phyloP scores from a whole-genome alignment of 2,113 vertebrate genomes.

The Platichthys stellatus region DNA sequence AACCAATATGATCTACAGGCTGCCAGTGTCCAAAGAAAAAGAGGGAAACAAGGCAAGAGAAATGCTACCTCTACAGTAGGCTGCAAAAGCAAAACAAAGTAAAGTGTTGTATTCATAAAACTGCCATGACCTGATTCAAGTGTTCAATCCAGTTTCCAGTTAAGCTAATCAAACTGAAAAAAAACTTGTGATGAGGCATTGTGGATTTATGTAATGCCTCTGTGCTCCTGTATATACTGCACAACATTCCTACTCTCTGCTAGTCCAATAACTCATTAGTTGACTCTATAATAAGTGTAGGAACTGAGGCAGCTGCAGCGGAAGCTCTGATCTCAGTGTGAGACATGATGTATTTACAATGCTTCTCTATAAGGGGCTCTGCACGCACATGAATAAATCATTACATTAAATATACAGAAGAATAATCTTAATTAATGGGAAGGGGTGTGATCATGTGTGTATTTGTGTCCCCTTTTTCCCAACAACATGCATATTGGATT shows the following conservation, averaged over 20 bases:
- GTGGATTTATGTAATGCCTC: constrained; percentile 45
- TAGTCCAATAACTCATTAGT: constrained; percentile 66
- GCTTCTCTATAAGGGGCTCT: constrained; percentile 34
- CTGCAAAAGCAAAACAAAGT: not conserved
- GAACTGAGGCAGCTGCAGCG: constrained; percentile 1
- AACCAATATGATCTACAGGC: not conserved
- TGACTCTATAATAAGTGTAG: constrained; percentile 43
- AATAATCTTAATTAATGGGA: constrained; percentile 38
- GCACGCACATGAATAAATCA: constrained; percentile 62
- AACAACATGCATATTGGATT: constrained; percentile 31
- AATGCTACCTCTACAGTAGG: not conserved
- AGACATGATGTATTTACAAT: constrained; percentile 58
- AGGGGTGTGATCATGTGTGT: not conserved
- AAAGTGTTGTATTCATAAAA: not conserved
- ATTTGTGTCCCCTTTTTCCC: constrained; percentile 5
- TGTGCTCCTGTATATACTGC: constrained; percentile 15
- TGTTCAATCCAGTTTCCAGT: not conserved
- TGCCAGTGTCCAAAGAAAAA: not conserved
- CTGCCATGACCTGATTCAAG: not conserved
- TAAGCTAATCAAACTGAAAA: constrained; percentile 1
- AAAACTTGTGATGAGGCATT: constrained; percentile 2
- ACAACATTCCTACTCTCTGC: constrained; percentile 22
- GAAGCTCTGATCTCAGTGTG: constrained; percentile 45
- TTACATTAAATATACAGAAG: constrained; percentile 44
- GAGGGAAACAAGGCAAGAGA: not conserved